Percentiles rank a stretch among this genome's conserved stretches.
Conservation (phyloP, 2,888 invertebrate species). For the Cybosia mesomella region DNA sequence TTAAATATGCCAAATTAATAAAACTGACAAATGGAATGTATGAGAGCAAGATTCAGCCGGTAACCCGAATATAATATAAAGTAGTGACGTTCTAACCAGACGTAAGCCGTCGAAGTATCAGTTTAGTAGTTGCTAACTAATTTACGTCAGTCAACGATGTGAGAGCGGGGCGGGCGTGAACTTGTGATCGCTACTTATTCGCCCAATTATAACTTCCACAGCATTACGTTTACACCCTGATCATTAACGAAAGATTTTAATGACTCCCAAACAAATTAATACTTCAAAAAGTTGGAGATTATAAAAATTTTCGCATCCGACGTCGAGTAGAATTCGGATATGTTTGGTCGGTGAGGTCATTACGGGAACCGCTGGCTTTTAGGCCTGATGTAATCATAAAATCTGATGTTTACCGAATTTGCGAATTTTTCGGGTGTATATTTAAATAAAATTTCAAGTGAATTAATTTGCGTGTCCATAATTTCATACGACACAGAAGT, state of each 20-base stretch:
- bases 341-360: slow-evolving; percentile 26
- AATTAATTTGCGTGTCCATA: background rate
- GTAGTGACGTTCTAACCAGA: slow-evolving; percentile 61
- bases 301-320: slow-evolving; percentile 27
- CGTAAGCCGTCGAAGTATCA: slow-evolving; percentile 71
- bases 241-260: slow-evolving; percentile 48
- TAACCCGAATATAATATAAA: slow-evolving; percentile 48
- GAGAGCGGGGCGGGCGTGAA: slow-evolving; percentile 59
- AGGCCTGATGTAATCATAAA: slow-evolving; percentile 17
- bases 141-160: slow-evolving; percentile 65
- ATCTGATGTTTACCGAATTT: background rate
- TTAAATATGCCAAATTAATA: background rate
- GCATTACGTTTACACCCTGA: slow-evolving; percentile 56
- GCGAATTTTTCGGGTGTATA: background rate
- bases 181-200: slow-evolving; percentile 72
- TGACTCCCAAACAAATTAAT: slow-evolving; percentile 46
- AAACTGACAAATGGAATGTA: slow-evolving; percentile 9
- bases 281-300: slow-evolving; percentile 32
- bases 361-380: slow-evolving; percentile 23
- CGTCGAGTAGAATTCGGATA: slow-evolving; percentile 37
- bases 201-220: slow-evolving; percentile 77
- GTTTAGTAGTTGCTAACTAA: slow-evolving; percentile 76
- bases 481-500: background rate
- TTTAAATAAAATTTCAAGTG: background rate
- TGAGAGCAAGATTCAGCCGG: slow-evolving; percentile 35